Base-by-base conservation (phyloP, 2,113 vertebrate species). In the Dicerorhinus sumatrensis region DNA sequence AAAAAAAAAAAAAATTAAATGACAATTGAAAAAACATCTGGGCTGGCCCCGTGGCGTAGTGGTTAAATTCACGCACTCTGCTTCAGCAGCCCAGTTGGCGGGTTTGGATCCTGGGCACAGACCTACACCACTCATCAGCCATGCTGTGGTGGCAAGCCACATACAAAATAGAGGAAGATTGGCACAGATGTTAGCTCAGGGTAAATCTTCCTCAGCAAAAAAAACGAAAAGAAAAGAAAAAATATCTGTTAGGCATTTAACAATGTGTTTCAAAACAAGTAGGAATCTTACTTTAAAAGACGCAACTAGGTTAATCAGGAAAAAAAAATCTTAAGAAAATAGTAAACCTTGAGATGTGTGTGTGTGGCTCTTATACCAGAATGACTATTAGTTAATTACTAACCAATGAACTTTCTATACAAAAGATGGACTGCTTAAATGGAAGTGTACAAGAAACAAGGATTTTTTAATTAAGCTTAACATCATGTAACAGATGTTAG, bases 401-500 rank as follows among this genome's bases (percentile, higher is more conserved):
- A 92, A 77, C 10, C 54, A 36, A 83, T 73, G 31, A 29, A 25
- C 51, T 70, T 56, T 89, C 29, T 20, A 48, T 73, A 89, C 20
- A 63, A 51, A 20, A 0, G 7, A n/a, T 4, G 4, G 33, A 77
- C 46, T 85, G 72, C 39, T 84, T 75, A 82, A 87, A 36, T 21
- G 92, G 31, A 89, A 67, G n/a, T 96, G 39, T 88, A 25, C 54
- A 90, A 42, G 58, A 77, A 97, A 84, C 36, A 51, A 36, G 73
- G 4, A 6, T 7, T 94, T 92, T 96, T 93, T 29, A 96, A 96
- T 96, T 83, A 96, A 95, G 65, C 72, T 94, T 94, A 97, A 92
- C 75, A 88, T 75, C 60, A 60, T 65, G 48, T 63, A 89, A 69
- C 94, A 98, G 87, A 97, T 91, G 96, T 63, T 79, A n/a, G 23